Percentiles rank a stretch among this genome's conserved stretches.
Evolutionary conservation across 2,888 invertebrate genomes (phyloP).

Genomic region (Apocheima hispidaria): DNA sequence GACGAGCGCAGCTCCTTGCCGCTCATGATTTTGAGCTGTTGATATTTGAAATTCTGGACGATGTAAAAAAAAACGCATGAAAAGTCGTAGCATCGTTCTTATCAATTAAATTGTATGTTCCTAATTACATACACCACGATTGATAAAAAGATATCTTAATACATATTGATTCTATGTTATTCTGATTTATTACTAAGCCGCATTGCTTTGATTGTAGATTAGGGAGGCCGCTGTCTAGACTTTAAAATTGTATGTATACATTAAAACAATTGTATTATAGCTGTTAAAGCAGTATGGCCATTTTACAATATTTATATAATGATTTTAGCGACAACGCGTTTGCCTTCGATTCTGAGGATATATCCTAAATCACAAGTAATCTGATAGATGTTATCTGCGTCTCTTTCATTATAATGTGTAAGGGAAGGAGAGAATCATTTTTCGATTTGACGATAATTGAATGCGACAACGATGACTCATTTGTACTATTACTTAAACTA

Average conservation of each 20-base stretch:
- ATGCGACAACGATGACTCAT: no score
- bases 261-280: neutral
- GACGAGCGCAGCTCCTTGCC: no score
- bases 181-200: constrained; percentile 4
- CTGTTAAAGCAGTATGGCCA: constrained; percentile 2
- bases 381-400: no score
- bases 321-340: no score
- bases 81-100: neutral
- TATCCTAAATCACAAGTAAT: no score
- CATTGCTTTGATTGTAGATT: constrained; percentile 15
- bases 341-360: no score
- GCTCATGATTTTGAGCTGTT: no score
- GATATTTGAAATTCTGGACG: no score
- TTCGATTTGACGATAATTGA: no score
- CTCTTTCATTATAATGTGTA: no score
- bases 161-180: constrained; percentile 1
- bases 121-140: neutral
- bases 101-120: neutral
- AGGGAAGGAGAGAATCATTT: no score
- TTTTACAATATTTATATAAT: neutral
- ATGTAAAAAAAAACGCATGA: neutral
- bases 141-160: neutral
- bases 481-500: no score
- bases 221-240: constrained; percentile 18
- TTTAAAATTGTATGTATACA: neutral